Evolutionary conservation across 2,113 vertebrate species (phyloP).

Genomic region (Brachyhypopomus occidentalis): DNA sequence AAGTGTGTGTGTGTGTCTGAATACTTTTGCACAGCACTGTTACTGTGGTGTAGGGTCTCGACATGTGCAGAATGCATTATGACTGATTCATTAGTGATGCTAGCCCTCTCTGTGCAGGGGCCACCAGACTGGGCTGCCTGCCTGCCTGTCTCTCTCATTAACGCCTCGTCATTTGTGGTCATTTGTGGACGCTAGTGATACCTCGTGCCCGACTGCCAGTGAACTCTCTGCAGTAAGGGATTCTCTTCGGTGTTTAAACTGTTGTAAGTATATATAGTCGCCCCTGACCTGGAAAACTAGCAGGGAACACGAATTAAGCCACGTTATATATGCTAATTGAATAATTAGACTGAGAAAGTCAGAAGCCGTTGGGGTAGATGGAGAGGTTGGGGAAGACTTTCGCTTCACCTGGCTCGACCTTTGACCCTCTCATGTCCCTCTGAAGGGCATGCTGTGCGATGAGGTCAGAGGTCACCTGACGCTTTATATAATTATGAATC

Average conservation of each 20-base stretch:
- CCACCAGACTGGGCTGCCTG: conserved; percentile 12
- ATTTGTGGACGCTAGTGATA: background rate
- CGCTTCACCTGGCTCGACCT: conserved; percentile 62
- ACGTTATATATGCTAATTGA: conserved; percentile 57
- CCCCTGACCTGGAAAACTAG: conserved; percentile 31
- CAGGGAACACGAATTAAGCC: conserved; percentile 18
- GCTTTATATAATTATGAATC: conserved; percentile 37
- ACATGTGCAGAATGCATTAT: conserved; percentile 45
- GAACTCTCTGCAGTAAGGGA: background rate
- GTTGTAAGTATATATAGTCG: background rate
- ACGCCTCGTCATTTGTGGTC: conserved; percentile 58
- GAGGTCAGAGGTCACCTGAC: conserved; percentile 39
- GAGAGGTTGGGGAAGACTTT: conserved; percentile 53
- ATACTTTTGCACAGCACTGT: background rate
- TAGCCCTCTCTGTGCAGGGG: conserved; percentile 17
- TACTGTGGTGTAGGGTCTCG: conserved; percentile 18
- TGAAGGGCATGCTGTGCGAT: conserved; percentile 36
- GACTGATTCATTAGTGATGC: conserved; percentile 43
- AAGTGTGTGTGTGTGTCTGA: too few species aligned
- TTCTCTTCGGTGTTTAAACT: background rate
- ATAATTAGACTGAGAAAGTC: conserved; percentile 59
- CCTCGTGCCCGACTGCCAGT: background rate
- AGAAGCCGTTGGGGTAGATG: conserved; percentile 52
- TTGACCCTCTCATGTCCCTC: conserved; percentile 28
- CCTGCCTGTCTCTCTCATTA: conserved; percentile 25